A percentile compares a stretch with the other conserved stretches of the same genome.
Evolutionary conservation across 2,113 vertebrate species (phyloP).

Genomic region (Aviceda subcristata): DNA sequence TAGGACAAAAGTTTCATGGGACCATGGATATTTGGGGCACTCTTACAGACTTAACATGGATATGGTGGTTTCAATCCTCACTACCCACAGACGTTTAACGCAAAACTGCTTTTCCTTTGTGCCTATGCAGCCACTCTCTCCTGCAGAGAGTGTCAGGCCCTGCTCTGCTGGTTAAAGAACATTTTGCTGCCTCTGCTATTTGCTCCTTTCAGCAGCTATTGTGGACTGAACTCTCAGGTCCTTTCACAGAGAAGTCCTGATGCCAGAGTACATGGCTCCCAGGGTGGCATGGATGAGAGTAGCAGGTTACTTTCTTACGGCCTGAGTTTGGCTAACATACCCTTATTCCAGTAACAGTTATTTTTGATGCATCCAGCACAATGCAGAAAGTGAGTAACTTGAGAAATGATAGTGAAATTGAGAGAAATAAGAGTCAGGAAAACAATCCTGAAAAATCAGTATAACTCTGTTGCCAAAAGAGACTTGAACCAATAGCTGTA

Average conservation of each 20-base stretch:
- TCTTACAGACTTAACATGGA: background rate
- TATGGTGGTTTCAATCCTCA: background rate
- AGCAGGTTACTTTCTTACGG: background rate
- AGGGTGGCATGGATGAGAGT: background rate
- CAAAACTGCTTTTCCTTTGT: conserved; percentile 9
- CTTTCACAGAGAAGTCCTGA: background rate
- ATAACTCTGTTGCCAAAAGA: background rate
- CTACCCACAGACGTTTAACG: background rate
- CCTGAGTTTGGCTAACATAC: background rate
- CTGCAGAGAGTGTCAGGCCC: conserved; percentile 39
- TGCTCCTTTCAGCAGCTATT: conserved; percentile 25
- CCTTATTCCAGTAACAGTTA: background rate
- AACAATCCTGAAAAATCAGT: background rate
- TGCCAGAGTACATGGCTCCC: background rate
- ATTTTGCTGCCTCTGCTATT: conserved; percentile 38
- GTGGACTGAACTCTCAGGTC: conserved; percentile 10
- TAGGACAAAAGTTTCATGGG: background rate
- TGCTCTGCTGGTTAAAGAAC: conserved; percentile 29
- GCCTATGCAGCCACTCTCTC: background rate
- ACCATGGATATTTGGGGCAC: background rate
- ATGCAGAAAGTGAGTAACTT: background rate
- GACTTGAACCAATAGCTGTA: background rate
- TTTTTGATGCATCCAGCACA: background rate
- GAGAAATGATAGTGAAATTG: background rate
- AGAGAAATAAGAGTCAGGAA: background rate